A percentile compares a stretch with the other conserved stretches of the same genome.
phyloP scores from a whole-genome alignment of 2,113 vertebrate genomes.

The Callipepla californica region DNA sequence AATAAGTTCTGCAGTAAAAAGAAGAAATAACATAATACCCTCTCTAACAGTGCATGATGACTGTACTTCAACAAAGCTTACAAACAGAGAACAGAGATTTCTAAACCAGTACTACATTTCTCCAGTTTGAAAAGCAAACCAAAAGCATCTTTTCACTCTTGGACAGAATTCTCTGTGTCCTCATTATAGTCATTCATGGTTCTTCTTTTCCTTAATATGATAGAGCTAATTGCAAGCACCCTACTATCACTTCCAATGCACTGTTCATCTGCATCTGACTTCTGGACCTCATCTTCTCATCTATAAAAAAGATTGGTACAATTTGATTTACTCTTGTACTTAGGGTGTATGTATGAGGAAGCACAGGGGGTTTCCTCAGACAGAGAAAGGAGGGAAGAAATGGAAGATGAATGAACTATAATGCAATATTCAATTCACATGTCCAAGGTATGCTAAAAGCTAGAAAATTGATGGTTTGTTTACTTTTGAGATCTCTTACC shows the following conservation, averaged over 20 bases:
- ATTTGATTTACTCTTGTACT: background rate
- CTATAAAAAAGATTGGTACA: background rate
- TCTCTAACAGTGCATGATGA: background rate
- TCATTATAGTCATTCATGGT: background rate
- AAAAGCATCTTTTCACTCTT: background rate
- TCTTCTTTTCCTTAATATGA: background rate
- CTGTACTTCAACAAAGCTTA: background rate
- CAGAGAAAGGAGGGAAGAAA: background rate
- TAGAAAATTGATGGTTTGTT: background rate
- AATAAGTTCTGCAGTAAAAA: slow-evolving; percentile 3
- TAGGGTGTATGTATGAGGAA: background rate
- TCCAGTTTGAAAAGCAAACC: background rate
- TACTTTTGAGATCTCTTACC: background rate
- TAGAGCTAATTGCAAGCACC: background rate
- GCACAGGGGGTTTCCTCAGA: background rate
- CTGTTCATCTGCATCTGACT: background rate
- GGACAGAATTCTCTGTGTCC: background rate
- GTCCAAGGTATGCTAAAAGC: background rate
- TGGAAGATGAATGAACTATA: background rate
- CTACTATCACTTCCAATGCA: background rate
- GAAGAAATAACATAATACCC: background rate
- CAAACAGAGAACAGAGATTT: background rate
- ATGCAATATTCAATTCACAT: background rate
- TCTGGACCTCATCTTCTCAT: background rate
- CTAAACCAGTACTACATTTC: background rate